Evolutionary conservation across 2,113 vertebrate species (phyloP), one percentile per base, ranked within the genome.

Genomic region (Oxyura jamaicensis): DNA sequence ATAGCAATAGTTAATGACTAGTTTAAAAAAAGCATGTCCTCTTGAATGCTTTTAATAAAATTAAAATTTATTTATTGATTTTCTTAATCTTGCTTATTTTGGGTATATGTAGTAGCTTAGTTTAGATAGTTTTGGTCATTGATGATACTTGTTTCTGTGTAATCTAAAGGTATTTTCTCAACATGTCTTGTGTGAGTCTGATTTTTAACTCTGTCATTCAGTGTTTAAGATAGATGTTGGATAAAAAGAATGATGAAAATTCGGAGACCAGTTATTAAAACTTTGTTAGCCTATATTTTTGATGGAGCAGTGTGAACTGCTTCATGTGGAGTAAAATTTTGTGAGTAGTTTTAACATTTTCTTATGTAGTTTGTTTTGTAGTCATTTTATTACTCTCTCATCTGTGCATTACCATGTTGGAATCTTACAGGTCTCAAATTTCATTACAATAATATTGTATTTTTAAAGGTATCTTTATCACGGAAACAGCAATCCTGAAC

Each of bases 401-500:
- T 60, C 17, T 56, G 4, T 55, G 12, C 69, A 65, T 59, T 96
- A 19, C 79, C 55, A 84, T 84, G n/a, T 80, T 87, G 60, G 66
- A 96, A 53, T 53, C 76, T 33, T 26, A 76, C 65, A 93, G 39
- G 89, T 91, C 19, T 74, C 58, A 88, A 48, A 19, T 76, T 86
- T 87, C 3, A 11, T 92, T 80, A 44, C 53, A 15, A 55, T 84
- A 15, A 84, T 86, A 3, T 74, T 94, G 20, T 95, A 15, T 90
- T 82, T 91, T 92, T 96, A 33, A 97, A 99, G 99, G 95, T 99
- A 99, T 96, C 98, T 99, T 44, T 99, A 98, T 95, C 99, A 99
- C 94, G 98, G 98, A 91, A 98, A 97, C 96, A 98, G 98, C 48
- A 99, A 99, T 94, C 99, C 99, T 55, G 99, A 99, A 77, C 97